These are phyloP conservation scores for Steatocranus sp. DNA, from an alignment of 2,797 vertebrate species.

Conservation along the genomic window DNA sequence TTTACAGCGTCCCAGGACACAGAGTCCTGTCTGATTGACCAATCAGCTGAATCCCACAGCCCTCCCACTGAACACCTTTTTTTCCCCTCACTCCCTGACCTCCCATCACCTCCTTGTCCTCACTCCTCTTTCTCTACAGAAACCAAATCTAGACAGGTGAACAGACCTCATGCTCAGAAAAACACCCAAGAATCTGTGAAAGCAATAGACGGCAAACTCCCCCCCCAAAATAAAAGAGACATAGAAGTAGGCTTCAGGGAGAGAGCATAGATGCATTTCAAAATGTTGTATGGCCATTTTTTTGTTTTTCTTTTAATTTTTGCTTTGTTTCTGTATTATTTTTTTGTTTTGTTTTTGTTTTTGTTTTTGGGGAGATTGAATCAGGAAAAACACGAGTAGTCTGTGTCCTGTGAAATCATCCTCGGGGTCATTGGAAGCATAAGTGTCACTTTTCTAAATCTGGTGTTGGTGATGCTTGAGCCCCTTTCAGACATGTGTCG, in stretches of 20 bases:
- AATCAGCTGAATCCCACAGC: conserved; percentile 22
- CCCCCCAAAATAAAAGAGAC: neutral
- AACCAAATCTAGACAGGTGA: conserved; percentile 35
- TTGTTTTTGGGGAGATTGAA: neutral
- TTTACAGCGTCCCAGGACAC: neutral
- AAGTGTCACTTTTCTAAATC: conserved; percentile 17
- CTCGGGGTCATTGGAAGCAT: conserved; percentile 10
- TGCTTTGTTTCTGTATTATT: neutral
- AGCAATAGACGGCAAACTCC: conserved; percentile 18
- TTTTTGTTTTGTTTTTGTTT: neutral
- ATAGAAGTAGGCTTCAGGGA: conserved; percentile 18
- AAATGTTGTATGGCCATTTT: neutral
- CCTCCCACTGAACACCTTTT: neutral
- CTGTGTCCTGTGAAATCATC: conserved; percentile 28
- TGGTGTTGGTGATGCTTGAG: neutral
- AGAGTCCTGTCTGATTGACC: neutral
- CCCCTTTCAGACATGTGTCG: neutral
- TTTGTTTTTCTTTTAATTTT: neutral
- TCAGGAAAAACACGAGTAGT: conserved; percentile 4
- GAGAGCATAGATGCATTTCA: conserved; percentile 2
- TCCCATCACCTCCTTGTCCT: neutral
- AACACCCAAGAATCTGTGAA: conserved; percentile 25
- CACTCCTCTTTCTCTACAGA: neutral
- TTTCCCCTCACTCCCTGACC: neutral
- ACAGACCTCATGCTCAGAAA: conserved; percentile 19